Percentiles rank a stretch among this genome's conserved stretches.
Conservation (phyloP, 2,797 vertebrate genomes). For the Rhinophrynus dorsalis region DNA sequence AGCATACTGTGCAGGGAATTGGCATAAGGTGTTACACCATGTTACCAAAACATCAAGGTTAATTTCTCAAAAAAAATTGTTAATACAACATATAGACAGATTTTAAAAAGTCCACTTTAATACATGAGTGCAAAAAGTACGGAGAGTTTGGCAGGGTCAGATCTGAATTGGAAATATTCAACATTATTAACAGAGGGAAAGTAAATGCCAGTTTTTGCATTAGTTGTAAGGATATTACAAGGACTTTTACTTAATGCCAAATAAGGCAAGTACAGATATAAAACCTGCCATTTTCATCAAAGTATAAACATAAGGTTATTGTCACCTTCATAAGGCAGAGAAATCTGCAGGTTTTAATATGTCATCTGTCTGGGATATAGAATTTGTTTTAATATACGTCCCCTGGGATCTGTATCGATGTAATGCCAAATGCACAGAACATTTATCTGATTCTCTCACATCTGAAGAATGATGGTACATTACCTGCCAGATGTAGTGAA, state of each 20-base stretch:
- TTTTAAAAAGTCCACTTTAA: background rate
- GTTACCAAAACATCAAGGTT: no score
- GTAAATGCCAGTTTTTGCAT: slow-evolving; percentile 49
- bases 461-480: background rate
- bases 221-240: slow-evolving; percentile 39
- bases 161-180: slow-evolving; percentile 17
- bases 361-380: background rate
- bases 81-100: no score
- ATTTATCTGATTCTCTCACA: background rate
- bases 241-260: slow-evolving; percentile 33
- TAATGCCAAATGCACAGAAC: background rate
- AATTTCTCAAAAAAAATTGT: no score
- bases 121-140: background rate
- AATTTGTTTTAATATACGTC: background rate
- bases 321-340: slow-evolving; percentile 27
- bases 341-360: slow-evolving; percentile 23
- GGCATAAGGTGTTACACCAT: no score
- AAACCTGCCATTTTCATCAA: slow-evolving; percentile 20
- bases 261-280: slow-evolving; percentile 11
- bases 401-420: background rate
- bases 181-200: slow-evolving; percentile 34
- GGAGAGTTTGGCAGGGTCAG: background rate
- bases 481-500: slow-evolving; percentile 15
- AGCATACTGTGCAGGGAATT: no score
- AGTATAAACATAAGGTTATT: slow-evolving; percentile 34